phyloP scores from a whole-genome alignment of 2,888 invertebrate species.

The Drosophila austrosaltans region DNA sequence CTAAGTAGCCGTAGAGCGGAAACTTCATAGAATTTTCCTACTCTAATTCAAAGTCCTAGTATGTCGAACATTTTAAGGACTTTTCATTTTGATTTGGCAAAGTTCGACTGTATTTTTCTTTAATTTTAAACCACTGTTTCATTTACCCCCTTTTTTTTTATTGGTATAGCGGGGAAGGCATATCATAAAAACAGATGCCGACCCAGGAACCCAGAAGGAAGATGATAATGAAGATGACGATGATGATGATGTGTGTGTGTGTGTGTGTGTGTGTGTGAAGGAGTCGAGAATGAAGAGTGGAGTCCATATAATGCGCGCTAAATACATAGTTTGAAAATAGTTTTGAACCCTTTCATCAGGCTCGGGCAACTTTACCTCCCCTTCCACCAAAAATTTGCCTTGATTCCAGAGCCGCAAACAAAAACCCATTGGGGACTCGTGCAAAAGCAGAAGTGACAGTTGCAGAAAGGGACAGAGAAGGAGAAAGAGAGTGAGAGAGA shows the following conservation, averaged over 20 bases:
- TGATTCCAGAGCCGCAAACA: conserved; percentile 48
- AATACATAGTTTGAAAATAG: conserved; percentile 79
- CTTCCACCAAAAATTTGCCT: not conserved
- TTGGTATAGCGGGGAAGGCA: conserved; percentile 6
- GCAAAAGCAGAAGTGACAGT: conserved; percentile 59
- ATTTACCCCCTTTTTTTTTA: not conserved
- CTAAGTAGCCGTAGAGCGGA: too few species aligned
- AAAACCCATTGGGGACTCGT: conserved; percentile 78
- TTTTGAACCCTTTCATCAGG: conserved; percentile 78
- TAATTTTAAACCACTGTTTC: conserved; percentile 4
- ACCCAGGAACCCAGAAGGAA: conserved; percentile 29
- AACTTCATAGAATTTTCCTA: too few species aligned
- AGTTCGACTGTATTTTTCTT: not conserved
- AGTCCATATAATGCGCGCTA: conserved; percentile 69
- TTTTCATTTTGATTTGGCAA: too few species aligned
- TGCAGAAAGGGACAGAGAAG: not conserved
- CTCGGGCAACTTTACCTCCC: conserved; percentile 32
- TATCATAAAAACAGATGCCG: conserved; percentile 48
- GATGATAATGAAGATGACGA: conserved; percentile 20
- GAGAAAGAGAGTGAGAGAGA: not conserved
- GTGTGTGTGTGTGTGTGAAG: not conserved
- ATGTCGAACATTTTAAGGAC: too few species aligned
- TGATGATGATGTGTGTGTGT: conserved; percentile 27
- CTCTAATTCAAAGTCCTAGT: too few species aligned
- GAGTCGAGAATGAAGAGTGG: conserved; percentile 3